Percentiles rank a stretch among this genome's conserved stretches.
These are phyloP conservation scores for Brachionus koreanus DNA, from an alignment of 1,140 invertebrate species.

Conservation along the genomic window DNA sequence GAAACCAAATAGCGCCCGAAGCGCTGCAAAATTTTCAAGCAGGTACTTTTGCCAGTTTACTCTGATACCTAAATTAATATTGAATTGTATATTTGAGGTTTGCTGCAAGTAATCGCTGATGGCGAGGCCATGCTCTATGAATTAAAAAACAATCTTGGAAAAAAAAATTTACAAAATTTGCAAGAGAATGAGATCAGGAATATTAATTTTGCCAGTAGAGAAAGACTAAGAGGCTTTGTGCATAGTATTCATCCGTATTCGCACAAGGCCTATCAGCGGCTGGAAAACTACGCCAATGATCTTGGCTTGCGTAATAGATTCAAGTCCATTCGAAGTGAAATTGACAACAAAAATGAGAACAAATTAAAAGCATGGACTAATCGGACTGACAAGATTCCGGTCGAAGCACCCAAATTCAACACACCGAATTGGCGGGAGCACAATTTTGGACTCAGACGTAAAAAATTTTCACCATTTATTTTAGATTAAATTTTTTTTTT, in stretches of 20 bases:
- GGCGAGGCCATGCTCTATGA: constrained; percentile 17
- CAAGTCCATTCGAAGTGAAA: not conserved
- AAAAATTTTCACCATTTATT: not conserved
- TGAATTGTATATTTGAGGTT: not conserved
- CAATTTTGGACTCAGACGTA: constrained; percentile 28
- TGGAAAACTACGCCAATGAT: constrained; percentile 21
- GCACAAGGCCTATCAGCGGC: not conserved
- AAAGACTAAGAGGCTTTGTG: constrained; percentile 21
- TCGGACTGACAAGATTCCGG: not conserved
- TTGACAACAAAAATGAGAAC: not conserved
- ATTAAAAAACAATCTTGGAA: constrained; percentile 14
- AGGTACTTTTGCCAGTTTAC: not conserved
- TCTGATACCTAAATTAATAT: not conserved
- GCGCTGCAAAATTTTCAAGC: not conserved
- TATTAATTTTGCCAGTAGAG: not conserved
- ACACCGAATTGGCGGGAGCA: constrained; percentile 26
- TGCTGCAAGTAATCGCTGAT: not conserved
- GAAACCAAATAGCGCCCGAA: not conserved
- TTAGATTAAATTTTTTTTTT: too few relatives aligned
- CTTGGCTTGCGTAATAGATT: not conserved
- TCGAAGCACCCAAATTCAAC: constrained; percentile 11
- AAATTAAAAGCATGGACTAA: not conserved
- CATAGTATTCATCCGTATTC: constrained; percentile 12
- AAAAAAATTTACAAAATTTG: constrained; percentile 2
- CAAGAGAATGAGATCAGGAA: constrained; percentile 24